These are phyloP conservation scores for Acanthurus leucopareius DNA, from an alignment of 2,797 vertebrate genomes.

Conservation along the genomic window DNA sequence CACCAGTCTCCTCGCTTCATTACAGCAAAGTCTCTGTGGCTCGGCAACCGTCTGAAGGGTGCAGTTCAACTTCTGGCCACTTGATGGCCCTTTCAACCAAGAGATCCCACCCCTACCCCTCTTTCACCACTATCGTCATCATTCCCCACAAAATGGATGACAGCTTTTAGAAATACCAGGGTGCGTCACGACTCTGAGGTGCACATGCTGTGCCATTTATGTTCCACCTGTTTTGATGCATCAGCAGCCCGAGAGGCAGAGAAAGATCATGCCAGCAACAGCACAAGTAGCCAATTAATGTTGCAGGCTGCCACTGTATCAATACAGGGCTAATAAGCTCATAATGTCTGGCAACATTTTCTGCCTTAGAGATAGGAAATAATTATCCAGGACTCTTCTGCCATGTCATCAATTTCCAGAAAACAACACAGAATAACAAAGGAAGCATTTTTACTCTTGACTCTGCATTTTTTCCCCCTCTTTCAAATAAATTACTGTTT, in stretches of 20 bases:
- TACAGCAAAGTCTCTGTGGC: constrained; percentile 33
- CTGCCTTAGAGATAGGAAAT: constrained; percentile 50
- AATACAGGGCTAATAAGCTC: constrained; percentile 54
- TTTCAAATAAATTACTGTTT: constrained; percentile 30
- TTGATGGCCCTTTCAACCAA: constrained; percentile 84
- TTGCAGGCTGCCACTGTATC: constrained; percentile 51
- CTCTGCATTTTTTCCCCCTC: constrained; percentile 10
- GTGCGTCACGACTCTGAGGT: constrained; percentile 87
- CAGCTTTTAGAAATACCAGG: constrained; percentile 86
- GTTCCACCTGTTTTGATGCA: constrained; percentile 85
- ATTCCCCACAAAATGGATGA: constrained; percentile 89
- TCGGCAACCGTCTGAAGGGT: constrained; percentile 20
- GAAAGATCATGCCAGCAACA: constrained; percentile 61
- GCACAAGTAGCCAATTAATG: constrained; percentile 58
- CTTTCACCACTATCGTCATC: constrained; percentile 76
- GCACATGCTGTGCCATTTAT: constrained; percentile 85
- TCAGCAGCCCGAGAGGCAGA: constrained; percentile 79
- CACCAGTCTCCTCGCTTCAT: constrained; percentile 44
- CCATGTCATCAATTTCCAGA: constrained; percentile 47
- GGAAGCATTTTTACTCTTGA: constrained; percentile 10
- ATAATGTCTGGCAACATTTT: constrained; percentile 41
- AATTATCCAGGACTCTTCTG: constrained; percentile 46
- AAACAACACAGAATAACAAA: constrained; percentile 42
- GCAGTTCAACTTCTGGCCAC: constrained; percentile 79
- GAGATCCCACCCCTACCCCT: constrained; percentile 54